Conservation (phyloP, 2,888 invertebrate genomes). For the Rotaria macrura region DNA sequence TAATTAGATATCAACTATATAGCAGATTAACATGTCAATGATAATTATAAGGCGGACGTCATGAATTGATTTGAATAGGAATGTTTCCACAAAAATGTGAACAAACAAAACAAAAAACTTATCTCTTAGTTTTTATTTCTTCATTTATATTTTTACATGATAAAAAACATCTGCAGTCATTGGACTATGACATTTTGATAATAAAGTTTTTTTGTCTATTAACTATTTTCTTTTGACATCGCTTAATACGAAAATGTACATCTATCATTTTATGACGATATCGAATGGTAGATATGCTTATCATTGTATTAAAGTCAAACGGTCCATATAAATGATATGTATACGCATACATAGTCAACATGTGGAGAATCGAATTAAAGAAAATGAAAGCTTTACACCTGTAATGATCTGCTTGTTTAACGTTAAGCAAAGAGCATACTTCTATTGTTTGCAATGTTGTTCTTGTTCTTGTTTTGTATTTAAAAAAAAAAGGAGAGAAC, state of each 20-base stretch:
- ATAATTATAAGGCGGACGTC: background rate
- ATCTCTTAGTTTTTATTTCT: background rate
- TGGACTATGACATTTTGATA: background rate
- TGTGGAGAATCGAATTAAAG: background rate
- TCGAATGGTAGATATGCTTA: background rate
- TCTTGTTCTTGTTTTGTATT: no score
- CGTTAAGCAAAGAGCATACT: no score
- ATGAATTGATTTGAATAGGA: no score
- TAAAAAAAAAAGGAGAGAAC: background rate
- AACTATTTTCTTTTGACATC: background rate
- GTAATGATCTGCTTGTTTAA: no score
- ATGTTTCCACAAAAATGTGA: no score
- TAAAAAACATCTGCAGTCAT: background rate
- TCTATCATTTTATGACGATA: background rate
- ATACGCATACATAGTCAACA: background rate
- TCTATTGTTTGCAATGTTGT: no score
- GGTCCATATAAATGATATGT: background rate
- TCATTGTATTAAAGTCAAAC: background rate
- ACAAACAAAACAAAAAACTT: no score
- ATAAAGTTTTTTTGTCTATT: background rate
- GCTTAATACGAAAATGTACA: background rate
- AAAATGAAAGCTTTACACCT: no score
- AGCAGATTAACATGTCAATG: background rate
- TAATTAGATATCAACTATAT: background rate
- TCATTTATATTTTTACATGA: background rate